Base-by-base conservation (phyloP, 2,797 vertebrate genomes). In the Sphaeramia orbicularis region DNA sequence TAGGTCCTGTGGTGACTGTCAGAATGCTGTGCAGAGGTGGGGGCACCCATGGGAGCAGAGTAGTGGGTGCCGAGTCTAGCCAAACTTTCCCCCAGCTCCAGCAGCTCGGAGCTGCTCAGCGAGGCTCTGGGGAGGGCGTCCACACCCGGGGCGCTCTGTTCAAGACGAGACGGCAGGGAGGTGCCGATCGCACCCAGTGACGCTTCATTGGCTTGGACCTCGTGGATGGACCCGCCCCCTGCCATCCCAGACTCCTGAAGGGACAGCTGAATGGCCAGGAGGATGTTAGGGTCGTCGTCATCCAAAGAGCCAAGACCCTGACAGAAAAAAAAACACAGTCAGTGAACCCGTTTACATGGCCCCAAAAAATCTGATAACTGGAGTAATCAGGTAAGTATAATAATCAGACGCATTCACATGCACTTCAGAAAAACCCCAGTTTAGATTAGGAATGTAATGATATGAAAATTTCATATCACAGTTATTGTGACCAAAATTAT, bases 181-280 rank as follows among this genome's bases (percentile, higher is more conserved):
- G 96, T 97, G 74, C 97, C 98, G 57, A 99, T 98, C 2, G 97
- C 97, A 50, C 97, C 96, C 15, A 97, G 92, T 4, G 96, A 97
- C 8, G 95, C 92, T 71, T 98, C 97, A 0, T 95, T 95, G 70
- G 91, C 91, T 27, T 96, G 91, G 44, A 94, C 89, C 59, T 97
- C 96, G 71, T 95, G 94, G 36, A 88, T 90, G 78, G 96, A 94
- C 44, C 35, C 56, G 2, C 91, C 91, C 11, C 92, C 86, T 11
- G 90, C 85, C 81, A 98, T 92, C 35, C 95, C 96, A 2, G 97
- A 96, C 80, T 99, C 98, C 89, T 99, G 98, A 75, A 99, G 92
- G 18, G 98, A 99, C 62, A 99, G 92, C 91, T 99, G 98, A 83
- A 99, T 99, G 79, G 98, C 98, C 76, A 99, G 90, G n/a, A 99